Evolutionary conservation across 2,888 invertebrate species (phyloP).

Genomic region (Eristalis intricaria): DNA sequence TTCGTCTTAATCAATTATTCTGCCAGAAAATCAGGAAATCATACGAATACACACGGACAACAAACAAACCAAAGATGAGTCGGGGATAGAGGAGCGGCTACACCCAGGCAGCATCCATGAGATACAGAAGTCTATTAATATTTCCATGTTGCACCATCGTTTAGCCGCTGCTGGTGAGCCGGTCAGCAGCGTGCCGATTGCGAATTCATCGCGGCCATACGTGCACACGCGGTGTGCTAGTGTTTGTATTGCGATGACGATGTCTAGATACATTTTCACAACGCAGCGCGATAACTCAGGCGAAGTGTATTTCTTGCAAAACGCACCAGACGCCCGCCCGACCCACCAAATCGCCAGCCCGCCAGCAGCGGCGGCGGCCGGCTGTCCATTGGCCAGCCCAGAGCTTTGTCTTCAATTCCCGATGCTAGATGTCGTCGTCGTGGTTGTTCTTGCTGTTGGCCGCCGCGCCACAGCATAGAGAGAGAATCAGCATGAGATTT

Average conservation of each 20-base stretch:
- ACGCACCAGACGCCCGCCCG: conserved; percentile 21
- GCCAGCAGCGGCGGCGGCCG: conserved; percentile 5
- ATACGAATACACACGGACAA: background rate
- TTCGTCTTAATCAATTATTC: conserved; percentile 81
- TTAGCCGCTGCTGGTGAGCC: conserved; percentile 49
- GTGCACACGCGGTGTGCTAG: conserved; percentile 33
- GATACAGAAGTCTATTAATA: conserved; percentile 71
- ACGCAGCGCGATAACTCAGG: conserved; percentile 63
- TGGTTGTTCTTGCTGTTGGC: conserved; percentile 53
- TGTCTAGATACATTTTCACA: conserved; percentile 68
- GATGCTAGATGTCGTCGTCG: background rate
- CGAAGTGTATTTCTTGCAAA: conserved; percentile 12
- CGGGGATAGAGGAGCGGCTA: background rate
- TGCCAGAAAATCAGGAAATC: conserved; percentile 70
- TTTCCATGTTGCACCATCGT: conserved; percentile 71
- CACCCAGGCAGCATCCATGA: conserved; percentile 35
- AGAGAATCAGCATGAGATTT: conserved; percentile 75
- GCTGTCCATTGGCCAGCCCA: conserved; percentile 13
- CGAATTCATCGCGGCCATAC: conserved; percentile 37
- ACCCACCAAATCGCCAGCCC: conserved; percentile 6
- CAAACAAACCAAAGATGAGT: too few species aligned
- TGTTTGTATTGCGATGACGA: conserved; percentile 46
- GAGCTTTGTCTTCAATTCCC: conserved; percentile 2
- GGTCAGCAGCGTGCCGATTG: conserved; percentile 50
- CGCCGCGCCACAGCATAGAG: conserved; percentile 47